Percentiles rank a stretch among this genome's conserved stretches.
phyloP scores from a whole-genome alignment of 2,888 invertebrate genomes.

The Diogma glabrata region DNA sequence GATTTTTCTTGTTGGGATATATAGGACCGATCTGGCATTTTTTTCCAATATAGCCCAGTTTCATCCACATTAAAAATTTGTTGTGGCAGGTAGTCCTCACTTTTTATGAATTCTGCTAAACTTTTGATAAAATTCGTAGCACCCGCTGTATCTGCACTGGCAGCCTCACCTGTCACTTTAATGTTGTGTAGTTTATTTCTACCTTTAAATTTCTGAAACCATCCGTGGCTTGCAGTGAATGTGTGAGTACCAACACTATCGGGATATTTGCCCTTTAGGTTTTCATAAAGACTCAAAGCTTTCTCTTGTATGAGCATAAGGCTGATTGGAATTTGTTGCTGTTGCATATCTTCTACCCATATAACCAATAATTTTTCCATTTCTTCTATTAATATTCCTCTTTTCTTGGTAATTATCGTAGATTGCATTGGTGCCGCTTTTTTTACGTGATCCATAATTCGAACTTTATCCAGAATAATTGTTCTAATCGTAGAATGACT shows the following conservation, averaged over 20 bases:
- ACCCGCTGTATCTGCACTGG: too few species aligned
- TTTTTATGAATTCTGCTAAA: too few species aligned
- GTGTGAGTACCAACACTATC: not conserved
- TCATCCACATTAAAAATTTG: too few species aligned
- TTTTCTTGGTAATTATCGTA: too few species aligned
- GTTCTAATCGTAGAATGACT: not conserved
- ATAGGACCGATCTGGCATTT: too few species aligned
- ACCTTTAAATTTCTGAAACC: not conserved
- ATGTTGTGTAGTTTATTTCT: not conserved
- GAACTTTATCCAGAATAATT: not conserved
- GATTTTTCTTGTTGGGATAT: too few species aligned
- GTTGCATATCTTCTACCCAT: not conserved
- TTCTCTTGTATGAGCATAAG: not conserved
- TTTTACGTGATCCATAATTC: not conserved
- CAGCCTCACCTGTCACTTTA: too few species aligned
- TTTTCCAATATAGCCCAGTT: too few species aligned
- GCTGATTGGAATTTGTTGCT: not conserved
- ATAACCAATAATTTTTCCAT: too few species aligned
- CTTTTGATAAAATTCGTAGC: too few species aligned
- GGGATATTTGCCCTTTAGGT: not conserved
- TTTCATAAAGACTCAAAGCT: not conserved
- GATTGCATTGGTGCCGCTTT: not conserved
- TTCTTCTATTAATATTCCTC: too few species aligned
- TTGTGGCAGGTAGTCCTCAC: too few species aligned
- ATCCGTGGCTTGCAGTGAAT: not conserved